Evolutionary conservation across 2,113 vertebrate species (phyloP), one percentile per base, ranked within the genome.

Genomic region (Neogale vison): DNA sequence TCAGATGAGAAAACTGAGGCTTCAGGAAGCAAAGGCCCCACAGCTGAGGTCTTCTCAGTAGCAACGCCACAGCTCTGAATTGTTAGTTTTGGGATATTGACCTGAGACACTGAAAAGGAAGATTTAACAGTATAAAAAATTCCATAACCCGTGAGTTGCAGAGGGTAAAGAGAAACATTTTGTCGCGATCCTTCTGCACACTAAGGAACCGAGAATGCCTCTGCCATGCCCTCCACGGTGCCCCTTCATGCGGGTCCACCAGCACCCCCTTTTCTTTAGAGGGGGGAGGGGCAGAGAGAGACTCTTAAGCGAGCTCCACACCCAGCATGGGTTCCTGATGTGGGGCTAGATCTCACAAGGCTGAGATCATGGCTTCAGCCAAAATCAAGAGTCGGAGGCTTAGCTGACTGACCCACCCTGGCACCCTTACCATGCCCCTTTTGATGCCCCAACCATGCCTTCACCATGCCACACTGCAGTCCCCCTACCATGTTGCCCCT

Each of bases 101-200:
- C 81, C 52, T 14, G 36, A 94, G 88, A 96, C 50, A 36, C 24
- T 12, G 52, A 79, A 95, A 88, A 72, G 81, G n/a, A 81, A 95
- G 31, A 47, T n/a, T 83, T 57, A 4, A 91, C 92, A 74, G 17
- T 77, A 82, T 63, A 8, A 80, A 84, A 72, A 79, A 83, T 94
- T 65, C 50, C 14, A 36, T 23, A 50, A 95, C 59, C 26, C 21
- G n/a, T 83, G 61, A n/a, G 31, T 63, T 93, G 24, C 24, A 69
- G 61, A 93, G 39, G 4, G 57, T 47, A 34, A 83, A 89, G 52
- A 12, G 26, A 94, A 91, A n/a, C 57, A 29, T 61, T 20, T 52
- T 72, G 65, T 69, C 59, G 36, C 6, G 57, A 69, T 57, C 55
- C 39, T 63, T 31, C 20, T 36, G 47, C 11, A 65, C 24, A 52